A percentile compares a stretch with the other conserved stretches of the same genome.
Conservation (phyloP, 2,797 vertebrate species). For the Buceros bicornis region DNA sequence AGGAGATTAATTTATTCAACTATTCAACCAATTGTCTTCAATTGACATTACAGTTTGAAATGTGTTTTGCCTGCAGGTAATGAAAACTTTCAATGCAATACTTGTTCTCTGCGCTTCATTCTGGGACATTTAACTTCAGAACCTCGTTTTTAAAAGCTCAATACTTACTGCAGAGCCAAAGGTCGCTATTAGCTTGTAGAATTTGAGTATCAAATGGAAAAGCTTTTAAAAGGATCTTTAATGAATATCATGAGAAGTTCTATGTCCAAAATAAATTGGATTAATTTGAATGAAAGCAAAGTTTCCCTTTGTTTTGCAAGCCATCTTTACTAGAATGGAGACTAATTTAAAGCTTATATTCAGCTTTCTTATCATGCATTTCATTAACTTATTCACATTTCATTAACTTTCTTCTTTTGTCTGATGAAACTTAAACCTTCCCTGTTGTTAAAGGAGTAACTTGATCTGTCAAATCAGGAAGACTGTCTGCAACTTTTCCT, state of each 20-base stretch:
- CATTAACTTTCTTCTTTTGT: neutral
- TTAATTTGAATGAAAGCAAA: neutral
- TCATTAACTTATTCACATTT: neutral
- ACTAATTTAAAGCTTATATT: neutral
- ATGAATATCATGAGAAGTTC: neutral
- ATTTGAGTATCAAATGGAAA: no score
- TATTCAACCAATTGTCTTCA: no score
- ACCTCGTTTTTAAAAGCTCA: no score
- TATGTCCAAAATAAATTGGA: neutral
- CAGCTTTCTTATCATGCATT: neutral
- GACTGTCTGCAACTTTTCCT: neutral
- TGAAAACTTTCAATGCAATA: no score
- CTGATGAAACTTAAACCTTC: neutral
- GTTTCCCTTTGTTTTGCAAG: neutral
- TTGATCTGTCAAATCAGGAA: neutral
- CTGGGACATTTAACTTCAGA: no score
- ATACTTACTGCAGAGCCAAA: no score
- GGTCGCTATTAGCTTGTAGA: no score
- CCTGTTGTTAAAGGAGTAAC: neutral
- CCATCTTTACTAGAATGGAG: neutral
- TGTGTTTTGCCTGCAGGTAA: no score
- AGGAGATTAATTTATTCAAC: no score
- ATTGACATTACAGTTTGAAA: no score
- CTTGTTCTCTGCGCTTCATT: no score
- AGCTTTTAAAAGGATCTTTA: no score